Evolutionary conservation across 2,113 vertebrate genomes (phyloP).

Genomic region (Tricholaema leucomelas): DNA sequence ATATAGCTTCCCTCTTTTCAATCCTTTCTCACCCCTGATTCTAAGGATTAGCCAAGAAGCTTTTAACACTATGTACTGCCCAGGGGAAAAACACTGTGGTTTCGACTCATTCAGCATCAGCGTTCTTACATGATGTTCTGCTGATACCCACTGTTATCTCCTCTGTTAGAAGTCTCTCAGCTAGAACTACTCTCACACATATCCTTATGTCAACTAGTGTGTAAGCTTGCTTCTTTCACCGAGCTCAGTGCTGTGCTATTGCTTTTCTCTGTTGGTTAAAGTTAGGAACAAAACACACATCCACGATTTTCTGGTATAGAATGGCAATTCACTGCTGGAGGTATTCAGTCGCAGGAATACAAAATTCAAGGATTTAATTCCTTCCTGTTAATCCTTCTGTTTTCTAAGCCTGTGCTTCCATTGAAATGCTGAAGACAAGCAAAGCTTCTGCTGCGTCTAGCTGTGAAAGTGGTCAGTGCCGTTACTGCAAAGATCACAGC

Average conservation of each 20-base stretch:
- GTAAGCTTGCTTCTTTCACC: neutral
- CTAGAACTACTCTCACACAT: neutral
- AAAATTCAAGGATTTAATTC: neutral
- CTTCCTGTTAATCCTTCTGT: neutral
- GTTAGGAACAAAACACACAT: neutral
- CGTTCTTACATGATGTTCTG: fast-evolving
- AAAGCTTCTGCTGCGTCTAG: neutral
- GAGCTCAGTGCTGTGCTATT: neutral
- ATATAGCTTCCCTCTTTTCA: neutral
- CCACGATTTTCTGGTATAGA: neutral
- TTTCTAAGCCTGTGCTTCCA: neutral
- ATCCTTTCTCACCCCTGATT: neutral
- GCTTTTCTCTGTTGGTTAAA: neutral
- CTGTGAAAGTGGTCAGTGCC: neutral
- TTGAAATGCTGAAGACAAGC: neutral
- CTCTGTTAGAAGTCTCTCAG: neutral
- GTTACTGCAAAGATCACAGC: neutral
- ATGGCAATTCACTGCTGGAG: neutral
- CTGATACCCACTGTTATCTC: neutral
- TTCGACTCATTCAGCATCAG: neutral
- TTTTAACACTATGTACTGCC: neutral
- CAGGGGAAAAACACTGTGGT: neutral
- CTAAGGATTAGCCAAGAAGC: neutral
- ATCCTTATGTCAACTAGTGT: neutral
- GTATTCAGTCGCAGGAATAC: neutral